Evolutionary conservation across 2,797 vertebrate species (phyloP), one percentile per base, ranked within the genome.

Genomic region (Picus viridis): DNA sequence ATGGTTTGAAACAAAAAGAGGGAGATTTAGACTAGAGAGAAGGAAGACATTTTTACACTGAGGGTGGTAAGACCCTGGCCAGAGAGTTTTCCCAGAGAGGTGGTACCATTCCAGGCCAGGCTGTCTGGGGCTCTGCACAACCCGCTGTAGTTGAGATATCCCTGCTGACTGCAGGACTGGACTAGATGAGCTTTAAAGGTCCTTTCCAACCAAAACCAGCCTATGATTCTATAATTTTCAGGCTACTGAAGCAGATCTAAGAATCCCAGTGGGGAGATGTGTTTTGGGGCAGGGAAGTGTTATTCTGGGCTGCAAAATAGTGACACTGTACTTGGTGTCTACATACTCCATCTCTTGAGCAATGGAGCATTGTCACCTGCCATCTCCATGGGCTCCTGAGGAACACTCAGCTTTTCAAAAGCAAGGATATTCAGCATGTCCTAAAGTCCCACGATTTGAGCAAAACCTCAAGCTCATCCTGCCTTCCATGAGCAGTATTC

Each of bases 381-480:
- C 9, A 2, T 76, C 32, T 8, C 89, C 30, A 6, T 3, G 56
- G 74, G 82, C 83, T 95, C 85, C 85, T 36, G 69, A 78, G 57
- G 61, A 34, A n/a, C 39, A 62, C 19, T 34, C 57, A 17, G 43
- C 19, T 15, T 32, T 58, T 43, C 39, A 76, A 81, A 88, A 63
- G 58, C 77, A 57, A 73, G 65, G 68, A 56, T 1, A 2, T 36
- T 47, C 16, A 65, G 74, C 49, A 85, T 92, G 32, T 27, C 83
- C 49, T 32, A 29, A 57, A 49, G 90, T 93, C 73, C 77, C 89
- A 67, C 78, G 77, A 84, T 89, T 61, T 41, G 83, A 91, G 74
- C 58, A 86, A 88, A 94, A 54, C 45, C 82, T 67, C 90, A 82
- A 47, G 51, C n/a, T 61, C 71, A 56, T 53, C 62, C 92, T 59